Evolutionary conservation across 2,888 invertebrate species (phyloP).

Genomic region (Brachylomia viminalis): DNA sequence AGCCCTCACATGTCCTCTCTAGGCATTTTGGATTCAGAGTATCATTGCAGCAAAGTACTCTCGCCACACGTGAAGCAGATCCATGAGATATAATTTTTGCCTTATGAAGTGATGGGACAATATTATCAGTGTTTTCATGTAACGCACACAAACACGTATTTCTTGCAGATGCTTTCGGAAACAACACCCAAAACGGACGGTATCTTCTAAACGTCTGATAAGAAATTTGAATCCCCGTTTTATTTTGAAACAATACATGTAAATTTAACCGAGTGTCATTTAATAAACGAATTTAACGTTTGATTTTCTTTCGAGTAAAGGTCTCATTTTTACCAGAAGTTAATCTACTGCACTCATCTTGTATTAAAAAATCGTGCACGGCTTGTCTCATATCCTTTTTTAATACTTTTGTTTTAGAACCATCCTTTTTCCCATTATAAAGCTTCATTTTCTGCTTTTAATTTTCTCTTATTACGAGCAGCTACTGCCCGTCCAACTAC

Average conservation of each 20-base stretch:
- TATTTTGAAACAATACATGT: conserved; percentile 2
- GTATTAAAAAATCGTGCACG: conserved; percentile 24
- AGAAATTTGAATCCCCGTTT: conserved; percentile 18
- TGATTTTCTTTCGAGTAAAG: not conserved
- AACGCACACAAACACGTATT: conserved; percentile 15
- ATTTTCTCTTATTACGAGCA: conserved; percentile 21
- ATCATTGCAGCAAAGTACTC: conserved; percentile 39
- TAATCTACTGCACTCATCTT: conserved; percentile 21
- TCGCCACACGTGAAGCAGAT: conserved; percentile 30
- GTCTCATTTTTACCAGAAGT: conserved; percentile 10
- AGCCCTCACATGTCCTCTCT: conserved; percentile 35
- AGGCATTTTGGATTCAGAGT: conserved; percentile 37
- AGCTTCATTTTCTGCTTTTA: conserved; percentile 4
- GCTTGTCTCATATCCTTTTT: conserved; percentile 11
- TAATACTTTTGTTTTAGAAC: conserved; percentile 7
- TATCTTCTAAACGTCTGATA: conserved; percentile 27
- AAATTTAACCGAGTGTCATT: conserved; percentile 17
- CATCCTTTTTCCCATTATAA: not conserved
- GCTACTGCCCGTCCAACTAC: conserved; percentile 12
- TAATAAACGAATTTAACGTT: conserved; percentile 16
- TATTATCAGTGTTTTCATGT: conserved; percentile 22
- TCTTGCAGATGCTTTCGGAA: conserved; percentile 28
- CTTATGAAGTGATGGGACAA: conserved; percentile 24
- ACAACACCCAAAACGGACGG: conserved; percentile 27
- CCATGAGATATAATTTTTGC: conserved; percentile 31